Percentiles rank a stretch among this genome's conserved stretches.
These are phyloP conservation scores for Bombylius discolor DNA, from an alignment of 2,888 invertebrate genomes.

Conservation along the genomic window DNA sequence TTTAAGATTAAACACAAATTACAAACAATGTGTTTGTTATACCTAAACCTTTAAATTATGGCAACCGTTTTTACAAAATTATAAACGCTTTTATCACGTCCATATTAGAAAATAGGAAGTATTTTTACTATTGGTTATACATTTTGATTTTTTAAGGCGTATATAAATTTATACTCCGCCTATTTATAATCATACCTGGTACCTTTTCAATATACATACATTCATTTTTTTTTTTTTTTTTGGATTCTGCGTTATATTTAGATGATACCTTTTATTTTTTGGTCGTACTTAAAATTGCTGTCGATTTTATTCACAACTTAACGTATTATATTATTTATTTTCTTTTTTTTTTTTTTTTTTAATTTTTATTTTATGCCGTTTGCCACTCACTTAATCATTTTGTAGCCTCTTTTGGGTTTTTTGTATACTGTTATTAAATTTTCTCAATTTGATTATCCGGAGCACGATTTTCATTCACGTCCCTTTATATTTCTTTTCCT, in stretches of 20 bases:
- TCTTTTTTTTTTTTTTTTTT: too few relatives aligned
- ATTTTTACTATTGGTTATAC: not conserved
- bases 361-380: not conserved
- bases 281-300: too few relatives aligned
- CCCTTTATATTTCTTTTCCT: not conserved
- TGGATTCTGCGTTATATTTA: not conserved
- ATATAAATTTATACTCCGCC: not conserved
- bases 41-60: not conserved
- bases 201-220: not conserved
- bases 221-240: too few relatives aligned
- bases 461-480: not conserved
- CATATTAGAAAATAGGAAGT: not conserved
- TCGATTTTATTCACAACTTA: too few relatives aligned
- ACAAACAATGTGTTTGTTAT: too few relatives aligned
- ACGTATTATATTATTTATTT: too few relatives aligned
- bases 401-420: not conserved
- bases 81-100: too few relatives aligned
- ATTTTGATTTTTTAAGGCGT: not conserved
- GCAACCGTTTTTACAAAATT: not conserved
- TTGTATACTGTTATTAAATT: conserved; percentile 9
- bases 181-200: not conserved
- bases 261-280: too few relatives aligned
- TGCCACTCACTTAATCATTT: not conserved
- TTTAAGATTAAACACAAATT: too few relatives aligned
- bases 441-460: conserved; percentile 14